A percentile compares a stretch with the other conserved stretches of the same genome.
Conservation (phyloP, 2,888 invertebrate species). For the Apodemia mormo region DNA sequence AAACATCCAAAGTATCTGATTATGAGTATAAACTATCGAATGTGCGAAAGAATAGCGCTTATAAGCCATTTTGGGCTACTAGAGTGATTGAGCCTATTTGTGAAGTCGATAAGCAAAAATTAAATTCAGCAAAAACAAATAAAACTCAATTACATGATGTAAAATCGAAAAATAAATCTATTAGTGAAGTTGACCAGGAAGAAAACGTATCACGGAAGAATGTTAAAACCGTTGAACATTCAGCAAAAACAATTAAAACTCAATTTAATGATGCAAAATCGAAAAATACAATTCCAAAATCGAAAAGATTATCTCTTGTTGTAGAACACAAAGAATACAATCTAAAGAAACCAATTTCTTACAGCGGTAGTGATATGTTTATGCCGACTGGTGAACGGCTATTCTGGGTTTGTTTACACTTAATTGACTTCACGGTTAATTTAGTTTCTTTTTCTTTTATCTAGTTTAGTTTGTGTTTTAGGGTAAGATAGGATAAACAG, state of each 20-base stretch:
- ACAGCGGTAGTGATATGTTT: constrained; percentile 64
- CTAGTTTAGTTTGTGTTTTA: background rate
- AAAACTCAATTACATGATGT: background rate
- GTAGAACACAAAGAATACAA: constrained; percentile 51
- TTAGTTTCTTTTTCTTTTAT: background rate
- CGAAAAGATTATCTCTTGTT: constrained; percentile 48
- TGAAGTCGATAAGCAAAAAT: constrained; percentile 22
- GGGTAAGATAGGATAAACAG: no score
- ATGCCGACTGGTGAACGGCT: constrained; percentile 69
- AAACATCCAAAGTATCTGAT: constrained; percentile 62
- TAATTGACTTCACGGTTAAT: constrained; percentile 5
- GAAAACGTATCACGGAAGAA: constrained; percentile 36
- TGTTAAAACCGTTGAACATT: constrained; percentile 28
- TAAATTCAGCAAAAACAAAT: no score
- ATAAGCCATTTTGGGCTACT: constrained; percentile 68
- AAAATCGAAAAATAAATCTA: constrained; percentile 1
- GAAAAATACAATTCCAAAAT: background rate
- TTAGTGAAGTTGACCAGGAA: constrained; percentile 32
- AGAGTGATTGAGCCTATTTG: constrained; percentile 48
- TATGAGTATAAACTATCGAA: constrained; percentile 59
- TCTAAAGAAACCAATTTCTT: constrained; percentile 52
- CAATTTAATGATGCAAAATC: background rate
- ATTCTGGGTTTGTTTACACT: constrained; percentile 64
- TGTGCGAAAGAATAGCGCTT: constrained; percentile 55
- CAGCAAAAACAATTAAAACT: background rate